phyloP scores from a whole-genome alignment of 2,797 vertebrate species.

The Natrix natrix region DNA sequence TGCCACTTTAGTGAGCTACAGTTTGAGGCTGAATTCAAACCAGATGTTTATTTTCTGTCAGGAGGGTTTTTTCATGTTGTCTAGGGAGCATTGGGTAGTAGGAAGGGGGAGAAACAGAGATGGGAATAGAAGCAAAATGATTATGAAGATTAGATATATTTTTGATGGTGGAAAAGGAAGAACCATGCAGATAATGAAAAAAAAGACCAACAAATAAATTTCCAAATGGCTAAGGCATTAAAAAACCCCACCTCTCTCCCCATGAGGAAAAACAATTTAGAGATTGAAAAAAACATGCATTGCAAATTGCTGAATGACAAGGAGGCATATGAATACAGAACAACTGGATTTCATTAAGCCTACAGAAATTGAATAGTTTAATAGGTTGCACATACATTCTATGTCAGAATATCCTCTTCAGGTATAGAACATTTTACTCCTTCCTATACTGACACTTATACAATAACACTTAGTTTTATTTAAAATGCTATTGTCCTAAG shows the following conservation, averaged over 20 bases:
- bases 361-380: conserved; percentile 54
- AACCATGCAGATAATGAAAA: conserved; percentile 50
- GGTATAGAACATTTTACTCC: conserved; percentile 40
- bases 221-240: conserved; percentile 45
- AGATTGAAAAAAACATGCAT: conserved; percentile 38
- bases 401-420: conserved; percentile 51
- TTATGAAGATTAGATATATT: conserved; percentile 50
- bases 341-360: conserved; percentile 59
- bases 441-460: conserved; percentile 18
- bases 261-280: conserved; percentile 44
- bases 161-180: neutral
- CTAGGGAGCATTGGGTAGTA: conserved; percentile 21
- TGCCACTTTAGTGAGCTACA: conserved; percentile 66
- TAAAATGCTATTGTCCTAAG: conserved; percentile 5
- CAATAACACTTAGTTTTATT: conserved; percentile 22
- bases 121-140: conserved; percentile 41
- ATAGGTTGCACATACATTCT: conserved; percentile 53
- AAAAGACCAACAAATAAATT: conserved; percentile 49
- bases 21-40: conserved; percentile 71
- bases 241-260: conserved; percentile 25
- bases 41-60: conserved; percentile 64
- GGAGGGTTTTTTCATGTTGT: conserved; percentile 49
- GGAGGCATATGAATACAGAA: conserved; percentile 25
- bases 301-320: conserved; percentile 38
- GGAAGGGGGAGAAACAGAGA: neutral